Base-by-base conservation (phyloP, 2,888 invertebrate genomes). In the Mycalesis mineus region DNA sequence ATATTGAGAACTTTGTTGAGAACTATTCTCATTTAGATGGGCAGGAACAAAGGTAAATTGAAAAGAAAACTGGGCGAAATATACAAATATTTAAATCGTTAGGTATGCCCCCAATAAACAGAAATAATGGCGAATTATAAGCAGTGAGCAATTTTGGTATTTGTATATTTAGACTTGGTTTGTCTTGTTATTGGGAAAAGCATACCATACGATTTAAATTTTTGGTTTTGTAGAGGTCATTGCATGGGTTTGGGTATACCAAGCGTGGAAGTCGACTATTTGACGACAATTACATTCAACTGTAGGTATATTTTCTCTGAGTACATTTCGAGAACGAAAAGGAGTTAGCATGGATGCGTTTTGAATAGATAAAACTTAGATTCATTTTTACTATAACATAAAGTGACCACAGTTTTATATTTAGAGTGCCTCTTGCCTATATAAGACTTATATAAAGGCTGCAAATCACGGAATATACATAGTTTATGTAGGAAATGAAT, bases 341-440 rank as follows among this genome's bases (percentile, higher is more conserved):
- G 79, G 33, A 82, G 63, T 78, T 81, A 86, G 86, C 87, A 86
- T 85, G 80, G 82, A 77, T 22, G 22, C 77, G 75, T 79, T 84
- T 84, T 75, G 78, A 78, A 82, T 85, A 84, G 84, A 73, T 81
- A 77, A 72, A 74, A 69, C 64, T 83, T 88, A 87, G 86, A 81
- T 82, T 83, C 81, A 77, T 87, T 88, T 85, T 86, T 86, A n/a
- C n/a, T n/a, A 80, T 84, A 82, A 78, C 73, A 78, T 82, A 77
- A 84, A 89, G 88, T 88, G 91, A 91, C 91, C 89, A 90, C 90
- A 81, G 85, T 90, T 90, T 90, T 91, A 91, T 91, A 91, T 91
- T 90, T 91, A 90, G 91, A 91, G 91, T 91, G 91, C 91, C 91
- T 91, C 91, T 91, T 91, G 90, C 90, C 90, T 90, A 80, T 88